Evolutionary conservation across 2,888 invertebrate species (phyloP).

Genomic region (Leucophora obtusa): DNA sequence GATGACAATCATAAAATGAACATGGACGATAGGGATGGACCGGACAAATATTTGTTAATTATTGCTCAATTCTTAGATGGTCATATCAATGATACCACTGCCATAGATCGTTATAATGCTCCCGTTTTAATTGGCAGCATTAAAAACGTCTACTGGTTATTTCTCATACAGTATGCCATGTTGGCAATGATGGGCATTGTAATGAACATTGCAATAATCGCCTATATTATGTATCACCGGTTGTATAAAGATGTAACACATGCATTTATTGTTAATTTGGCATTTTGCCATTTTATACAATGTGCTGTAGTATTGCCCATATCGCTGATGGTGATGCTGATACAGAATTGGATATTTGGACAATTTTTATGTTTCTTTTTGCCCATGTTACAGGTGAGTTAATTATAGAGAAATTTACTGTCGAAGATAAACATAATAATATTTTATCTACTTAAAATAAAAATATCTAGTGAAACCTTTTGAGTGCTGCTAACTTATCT

Average conservation of each 20-base stretch:
- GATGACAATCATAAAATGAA: constrained; percentile 64
- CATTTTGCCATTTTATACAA: constrained; percentile 84
- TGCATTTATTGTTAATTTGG: constrained; percentile 84
- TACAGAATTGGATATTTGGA: constrained; percentile 87
- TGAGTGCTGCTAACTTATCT: no score
- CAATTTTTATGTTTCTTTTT: constrained; percentile 85
- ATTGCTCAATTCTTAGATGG: constrained; percentile 75
- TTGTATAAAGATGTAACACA: constrained; percentile 82
- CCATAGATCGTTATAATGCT: constrained; percentile 79
- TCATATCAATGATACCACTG: constrained; percentile 73
- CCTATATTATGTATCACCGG: constrained; percentile 80
- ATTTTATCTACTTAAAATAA: no score
- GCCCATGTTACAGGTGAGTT: constrained; percentile 85
- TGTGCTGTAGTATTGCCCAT: constrained; percentile 84
- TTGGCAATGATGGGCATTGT: constrained; percentile 81
- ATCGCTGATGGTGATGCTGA: constrained; percentile 83
- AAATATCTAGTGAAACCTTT: no score
- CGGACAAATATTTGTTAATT: constrained; percentile 75
- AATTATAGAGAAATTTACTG: background rate
- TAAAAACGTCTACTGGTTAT: constrained; percentile 81
- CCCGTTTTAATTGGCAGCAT: constrained; percentile 82
- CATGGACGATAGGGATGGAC: constrained; percentile 71
- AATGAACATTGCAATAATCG: constrained; percentile 82
- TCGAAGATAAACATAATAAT: no score
- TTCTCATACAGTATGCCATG: constrained; percentile 82